Conservation (phyloP, 2,888 invertebrate genomes). For the Noctua janthe region DNA sequence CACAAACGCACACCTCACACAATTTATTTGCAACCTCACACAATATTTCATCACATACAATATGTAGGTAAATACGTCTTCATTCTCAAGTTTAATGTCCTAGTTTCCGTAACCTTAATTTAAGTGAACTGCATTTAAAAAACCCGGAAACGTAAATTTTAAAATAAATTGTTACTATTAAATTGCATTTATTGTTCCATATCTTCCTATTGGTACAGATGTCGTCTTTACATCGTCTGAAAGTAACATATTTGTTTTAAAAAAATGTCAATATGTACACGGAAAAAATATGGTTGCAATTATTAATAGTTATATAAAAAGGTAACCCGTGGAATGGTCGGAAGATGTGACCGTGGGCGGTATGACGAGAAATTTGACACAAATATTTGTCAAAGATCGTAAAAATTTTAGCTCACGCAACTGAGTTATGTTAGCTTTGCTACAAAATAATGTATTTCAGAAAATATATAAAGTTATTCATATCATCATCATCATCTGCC, state of each 20-base stretch:
- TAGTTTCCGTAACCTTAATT: constrained; percentile 23
- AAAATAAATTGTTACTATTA: constrained; percentile 25
- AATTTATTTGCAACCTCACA: neutral
- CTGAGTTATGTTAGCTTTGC: neutral
- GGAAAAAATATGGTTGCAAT: constrained; percentile 40
- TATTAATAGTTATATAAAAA: constrained; percentile 13
- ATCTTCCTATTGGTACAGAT: constrained; percentile 63
- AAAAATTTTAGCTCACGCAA: neutral
- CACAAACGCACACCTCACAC: no score
- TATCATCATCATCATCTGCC: no score
- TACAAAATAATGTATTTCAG: neutral
- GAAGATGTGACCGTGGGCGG: neutral
- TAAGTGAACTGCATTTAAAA: constrained; percentile 20
- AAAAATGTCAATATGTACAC: constrained; percentile 45
- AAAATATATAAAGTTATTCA: neutral
- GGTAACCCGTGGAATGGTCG: neutral
- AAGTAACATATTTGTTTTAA: constrained; percentile 44
- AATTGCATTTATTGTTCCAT: constrained; percentile 51
- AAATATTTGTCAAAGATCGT: constrained; percentile 10
- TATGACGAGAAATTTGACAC: neutral
- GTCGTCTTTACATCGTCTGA: constrained; percentile 25
- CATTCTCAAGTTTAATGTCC: constrained; percentile 1
- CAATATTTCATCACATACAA: neutral
- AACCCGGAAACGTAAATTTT: constrained; percentile 33
- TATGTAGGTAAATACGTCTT: neutral